phyloP scores from a whole-genome alignment of 2,888 invertebrate genomes.

The Rhogogaster chlorosoma region DNA sequence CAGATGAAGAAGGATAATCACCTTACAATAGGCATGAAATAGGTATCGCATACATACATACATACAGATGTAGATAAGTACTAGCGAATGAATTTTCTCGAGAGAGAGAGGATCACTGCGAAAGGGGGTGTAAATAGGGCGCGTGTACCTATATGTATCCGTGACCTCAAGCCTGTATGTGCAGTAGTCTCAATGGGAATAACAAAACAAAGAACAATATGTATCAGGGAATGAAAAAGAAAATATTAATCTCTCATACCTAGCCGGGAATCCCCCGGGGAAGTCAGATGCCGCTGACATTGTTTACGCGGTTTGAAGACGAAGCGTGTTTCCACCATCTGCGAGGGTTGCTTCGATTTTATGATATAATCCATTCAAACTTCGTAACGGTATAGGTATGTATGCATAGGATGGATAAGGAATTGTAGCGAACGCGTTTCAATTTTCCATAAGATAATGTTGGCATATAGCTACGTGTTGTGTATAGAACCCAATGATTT shows the following conservation, averaged over 20 bases:
- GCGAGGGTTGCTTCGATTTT: conserved; percentile 3
- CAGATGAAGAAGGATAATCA: conserved; percentile 70
- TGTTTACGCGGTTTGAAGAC: conserved; percentile 21
- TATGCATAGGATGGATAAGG: neutral
- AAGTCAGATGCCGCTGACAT: conserved; percentile 15
- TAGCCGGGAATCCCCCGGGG: conserved; percentile 3
- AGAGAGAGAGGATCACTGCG: neutral
- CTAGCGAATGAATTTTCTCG: conserved; percentile 12
- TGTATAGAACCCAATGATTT: neutral
- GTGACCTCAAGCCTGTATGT: conserved; percentile 2
- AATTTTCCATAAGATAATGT: neutral
- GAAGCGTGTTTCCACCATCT: neutral
- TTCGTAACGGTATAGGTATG: neutral
- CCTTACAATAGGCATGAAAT: neutral
- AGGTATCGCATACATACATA: neutral
- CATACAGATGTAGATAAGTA: neutral
- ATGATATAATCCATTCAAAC: neutral
- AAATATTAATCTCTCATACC: conserved; percentile 18
- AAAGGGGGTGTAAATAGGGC: neutral
- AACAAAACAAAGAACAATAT: neutral
- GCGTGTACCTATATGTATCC: neutral
- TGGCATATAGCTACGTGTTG: neutral
- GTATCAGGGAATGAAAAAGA: neutral
- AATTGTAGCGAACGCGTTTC: neutral
- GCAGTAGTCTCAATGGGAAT: neutral